Conservation (phyloP, 2,113 vertebrate species). For the Astatoreochromis straeleni region DNA sequence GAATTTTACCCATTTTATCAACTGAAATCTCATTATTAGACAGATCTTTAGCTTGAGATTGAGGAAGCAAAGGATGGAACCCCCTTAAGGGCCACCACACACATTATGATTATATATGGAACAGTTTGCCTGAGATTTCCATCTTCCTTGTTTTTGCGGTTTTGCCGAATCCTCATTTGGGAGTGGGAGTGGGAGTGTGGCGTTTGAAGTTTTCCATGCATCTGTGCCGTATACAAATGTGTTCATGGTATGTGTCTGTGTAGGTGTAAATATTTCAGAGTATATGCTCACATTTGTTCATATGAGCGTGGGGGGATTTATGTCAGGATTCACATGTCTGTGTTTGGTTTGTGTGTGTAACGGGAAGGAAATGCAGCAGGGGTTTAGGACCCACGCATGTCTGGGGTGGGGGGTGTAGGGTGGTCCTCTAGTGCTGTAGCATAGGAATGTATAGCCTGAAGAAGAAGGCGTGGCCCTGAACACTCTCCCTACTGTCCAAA, state of each 20-base stretch:
- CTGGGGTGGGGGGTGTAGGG: not conserved
- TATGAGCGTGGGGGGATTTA: not conserved
- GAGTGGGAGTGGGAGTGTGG: not conserved
- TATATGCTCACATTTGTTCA: not conserved
- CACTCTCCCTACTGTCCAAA: conserved; percentile 34
- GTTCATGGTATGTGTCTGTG: not conserved
- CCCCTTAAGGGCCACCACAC: not conserved
- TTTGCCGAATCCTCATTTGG: not conserved
- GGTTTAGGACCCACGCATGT: conserved; percentile 9
- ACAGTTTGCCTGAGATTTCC: not conserved
- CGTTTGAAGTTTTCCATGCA: not conserved
- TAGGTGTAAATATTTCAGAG: not conserved
- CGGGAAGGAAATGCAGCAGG: conserved; percentile 43
- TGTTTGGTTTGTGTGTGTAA: not conserved
- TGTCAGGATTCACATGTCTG: conserved; percentile 1
- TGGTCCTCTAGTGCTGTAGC: not conserved
- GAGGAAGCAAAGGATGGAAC: not conserved
- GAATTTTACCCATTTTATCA: not conserved
- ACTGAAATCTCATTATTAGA: not conserved
- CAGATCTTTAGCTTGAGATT: not conserved
- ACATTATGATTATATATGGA: not conserved
- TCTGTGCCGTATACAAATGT: not conserved
- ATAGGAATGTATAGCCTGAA: conserved; percentile 59
- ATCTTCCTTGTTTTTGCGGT: not conserved
- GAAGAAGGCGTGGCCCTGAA: conserved; percentile 22